These are phyloP conservation scores for Porites cylindrica DNA, from an alignment of 92 coral and sea anemone species.

Conservation along the genomic window DNA sequence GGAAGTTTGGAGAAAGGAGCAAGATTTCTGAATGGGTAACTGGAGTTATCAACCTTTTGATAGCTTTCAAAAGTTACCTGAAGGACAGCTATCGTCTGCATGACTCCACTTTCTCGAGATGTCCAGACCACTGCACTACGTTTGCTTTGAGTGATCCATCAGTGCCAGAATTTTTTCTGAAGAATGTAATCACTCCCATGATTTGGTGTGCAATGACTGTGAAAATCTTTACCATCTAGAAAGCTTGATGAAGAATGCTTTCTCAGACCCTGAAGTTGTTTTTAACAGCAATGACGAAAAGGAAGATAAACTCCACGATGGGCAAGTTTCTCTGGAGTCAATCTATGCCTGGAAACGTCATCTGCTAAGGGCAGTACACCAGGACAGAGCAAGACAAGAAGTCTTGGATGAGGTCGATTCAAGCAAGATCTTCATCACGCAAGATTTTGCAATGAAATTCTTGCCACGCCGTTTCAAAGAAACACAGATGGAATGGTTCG, in stretches of 20 bases:
- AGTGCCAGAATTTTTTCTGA: conserved; percentile 41
- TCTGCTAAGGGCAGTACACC: conserved; percentile 53
- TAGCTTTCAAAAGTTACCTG: too few relatives aligned
- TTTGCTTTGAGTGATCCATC: background rate
- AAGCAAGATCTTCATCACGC: conserved; percentile 29
- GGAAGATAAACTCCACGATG: conserved; percentile 52
- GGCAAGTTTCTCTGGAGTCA: conserved; percentile 31
- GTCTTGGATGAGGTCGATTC: conserved; percentile 18
- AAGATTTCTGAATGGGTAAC: too few relatives aligned
- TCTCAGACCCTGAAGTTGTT: conserved; percentile 35
- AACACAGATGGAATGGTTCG: too few relatives aligned
- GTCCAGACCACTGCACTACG: too few relatives aligned
- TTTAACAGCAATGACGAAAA: conserved; percentile 48
- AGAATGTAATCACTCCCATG: conserved; percentile 60
- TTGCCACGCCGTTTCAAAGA: background rate
- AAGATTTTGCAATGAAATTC: conserved; percentile 28
- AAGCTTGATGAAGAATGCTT: conserved; percentile 24
- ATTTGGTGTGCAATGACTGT: conserved; percentile 47
- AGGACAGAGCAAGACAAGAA: conserved; percentile 53
- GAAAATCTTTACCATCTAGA: conserved; percentile 37
- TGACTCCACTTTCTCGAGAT: too few relatives aligned
- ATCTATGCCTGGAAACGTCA: conserved; percentile 65
- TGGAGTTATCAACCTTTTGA: too few relatives aligned
- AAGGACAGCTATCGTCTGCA: too few relatives aligned
- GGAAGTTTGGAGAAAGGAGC: too few relatives aligned